Evolutionary conservation across 2,888 invertebrate species (phyloP), one percentile per base, ranked within the genome.

Genomic region (Latrodectus elegans): DNA sequence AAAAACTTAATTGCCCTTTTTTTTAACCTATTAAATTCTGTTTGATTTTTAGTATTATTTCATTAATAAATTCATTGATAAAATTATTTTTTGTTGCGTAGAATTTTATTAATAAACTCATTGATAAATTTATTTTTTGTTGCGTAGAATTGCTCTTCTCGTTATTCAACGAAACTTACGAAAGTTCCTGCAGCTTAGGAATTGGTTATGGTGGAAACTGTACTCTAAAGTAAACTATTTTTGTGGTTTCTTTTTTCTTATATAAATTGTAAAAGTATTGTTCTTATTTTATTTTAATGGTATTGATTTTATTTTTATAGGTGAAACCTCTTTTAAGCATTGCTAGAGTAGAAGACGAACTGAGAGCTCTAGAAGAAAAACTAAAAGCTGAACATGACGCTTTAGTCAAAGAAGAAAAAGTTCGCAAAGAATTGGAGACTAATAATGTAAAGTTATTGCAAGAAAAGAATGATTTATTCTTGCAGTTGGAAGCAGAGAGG

Each of bases 191-290:
- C 96, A 97, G 93, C 95, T 99, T 93, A 97, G 99, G 93, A 99
- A 97, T 94, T 99, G 99, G 99, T 96, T 97, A 92, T 99, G 99
- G 99, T 99, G 98, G 97, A 98, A 98, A 94, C 94, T 99, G 95
- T 99, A 99, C 97, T 97, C 97, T 95, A 98, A 96, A 95, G 91
- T 85, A 87, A 60, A 12, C 14, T 49, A 17, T 38, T 22, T 12
- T 70, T 8, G 8, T 70, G 55, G 1, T 15, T 79, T 77, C 22
- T 22, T 15, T 70, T n/a, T n/a, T n/a, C n/a, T n/a, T 12, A 70
- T 22, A 49, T 70, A 11, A 38, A 52, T 15, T 9, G 26, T 22
- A 22, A 11, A 15, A 65, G 6, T 51, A 22, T 68, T 52, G 52
- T 12, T 68, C 68, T 6, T 22, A 68, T 22, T 68, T 68, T 3